Percentiles rank a stretch among this genome's conserved stretches.
Evolutionary conservation across 2,797 vertebrate species (phyloP).

Genomic region (Galagoides demidoff): DNA sequence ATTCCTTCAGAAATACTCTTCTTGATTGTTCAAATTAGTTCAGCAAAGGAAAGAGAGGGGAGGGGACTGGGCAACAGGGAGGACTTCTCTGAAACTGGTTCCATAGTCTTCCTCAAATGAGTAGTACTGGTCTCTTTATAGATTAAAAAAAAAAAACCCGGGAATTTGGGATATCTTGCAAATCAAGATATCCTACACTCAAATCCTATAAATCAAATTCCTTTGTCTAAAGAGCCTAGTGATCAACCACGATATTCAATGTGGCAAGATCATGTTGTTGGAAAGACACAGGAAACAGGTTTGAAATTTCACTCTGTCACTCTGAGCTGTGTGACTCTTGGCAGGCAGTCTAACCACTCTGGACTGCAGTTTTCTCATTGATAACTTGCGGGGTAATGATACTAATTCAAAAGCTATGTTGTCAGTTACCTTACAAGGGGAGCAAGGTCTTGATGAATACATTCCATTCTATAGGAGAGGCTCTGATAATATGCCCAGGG

Average conservation of each 20-base stretch:
- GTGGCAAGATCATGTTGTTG: neutral
- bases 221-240: rapidly evolving
- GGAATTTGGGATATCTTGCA: neutral
- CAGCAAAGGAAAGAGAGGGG: neutral
- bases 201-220: neutral
- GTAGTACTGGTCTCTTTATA: neutral
- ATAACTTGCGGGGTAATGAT: neutral
- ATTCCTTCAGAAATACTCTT: neutral
- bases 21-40: neutral
- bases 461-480: neutral
- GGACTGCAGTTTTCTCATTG: neutral
- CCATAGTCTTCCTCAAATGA: neutral
- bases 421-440: neutral
- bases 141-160: neutral
- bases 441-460: neutral
- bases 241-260: neutral
- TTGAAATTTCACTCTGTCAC: neutral
- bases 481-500: neutral
- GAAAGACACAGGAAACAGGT: neutral
- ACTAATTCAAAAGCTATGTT: neutral
- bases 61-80: neutral
- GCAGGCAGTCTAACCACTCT: neutral
- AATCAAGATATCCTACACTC: neutral
- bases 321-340: neutral
- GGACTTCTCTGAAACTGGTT: neutral